Conservation (phyloP, 1,140 invertebrate genomes). For the Cepaea nemoralis region DNA sequence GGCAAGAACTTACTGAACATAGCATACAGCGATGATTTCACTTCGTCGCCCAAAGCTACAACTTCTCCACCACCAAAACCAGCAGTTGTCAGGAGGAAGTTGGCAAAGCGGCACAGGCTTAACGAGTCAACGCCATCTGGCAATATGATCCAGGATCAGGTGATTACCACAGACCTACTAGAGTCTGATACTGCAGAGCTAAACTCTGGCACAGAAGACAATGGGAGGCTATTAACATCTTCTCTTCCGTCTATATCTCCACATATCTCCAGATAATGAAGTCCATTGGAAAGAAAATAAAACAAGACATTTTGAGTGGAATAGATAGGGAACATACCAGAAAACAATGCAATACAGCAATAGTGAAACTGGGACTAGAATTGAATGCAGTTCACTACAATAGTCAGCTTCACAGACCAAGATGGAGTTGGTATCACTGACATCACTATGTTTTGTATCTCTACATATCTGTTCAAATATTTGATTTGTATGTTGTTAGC, state of each 20-base stretch:
- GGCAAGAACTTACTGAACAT: constrained; percentile 31
- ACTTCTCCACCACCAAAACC: neutral
- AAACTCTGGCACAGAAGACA: neutral
- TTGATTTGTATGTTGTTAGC: too few relatives aligned
- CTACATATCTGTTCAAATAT: too few relatives aligned
- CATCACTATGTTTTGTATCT: too few relatives aligned
- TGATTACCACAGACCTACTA: constrained; percentile 18
- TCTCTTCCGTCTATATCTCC: constrained; percentile 30
- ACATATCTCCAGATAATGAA: constrained; percentile 10
- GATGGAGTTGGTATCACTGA: too few relatives aligned
- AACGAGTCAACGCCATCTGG: constrained; percentile 2
- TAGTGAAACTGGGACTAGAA: too few relatives aligned
- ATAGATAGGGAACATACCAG: too few relatives aligned
- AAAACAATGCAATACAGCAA: too few relatives aligned
- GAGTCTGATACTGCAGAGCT: neutral
- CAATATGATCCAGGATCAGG: constrained; percentile 25
- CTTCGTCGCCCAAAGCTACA: neutral
- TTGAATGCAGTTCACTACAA: too few relatives aligned
- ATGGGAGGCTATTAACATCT: neutral
- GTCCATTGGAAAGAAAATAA: too few relatives aligned
- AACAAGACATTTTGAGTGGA: too few relatives aligned
- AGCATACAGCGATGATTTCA: neutral
- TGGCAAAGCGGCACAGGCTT: constrained; percentile 40
- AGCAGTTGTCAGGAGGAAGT: constrained; percentile 34
- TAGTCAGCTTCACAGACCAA: too few relatives aligned